Percentiles rank a stretch among this genome's conserved stretches.
These are phyloP conservation scores for Oryzaephilus surinamensis DNA, from an alignment of 1,140 invertebrate genomes.

Conservation along the genomic window DNA sequence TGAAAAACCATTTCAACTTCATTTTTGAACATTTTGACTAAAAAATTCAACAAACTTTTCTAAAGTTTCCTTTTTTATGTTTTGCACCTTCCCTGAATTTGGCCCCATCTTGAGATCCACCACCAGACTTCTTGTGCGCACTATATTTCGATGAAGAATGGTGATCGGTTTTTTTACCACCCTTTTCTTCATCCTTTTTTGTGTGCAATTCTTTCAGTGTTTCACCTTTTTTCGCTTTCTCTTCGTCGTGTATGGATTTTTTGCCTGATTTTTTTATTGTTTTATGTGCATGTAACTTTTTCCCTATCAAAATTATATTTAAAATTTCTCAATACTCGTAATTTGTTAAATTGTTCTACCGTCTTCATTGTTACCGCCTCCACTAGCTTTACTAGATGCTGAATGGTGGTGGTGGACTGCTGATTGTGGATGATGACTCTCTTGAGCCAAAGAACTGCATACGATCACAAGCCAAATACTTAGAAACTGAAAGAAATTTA, in stretches of 20 bases:
- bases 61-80: conserved; percentile 22
- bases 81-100: conserved; percentile 22
- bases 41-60: conserved; percentile 10
- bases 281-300: conserved; percentile 16
- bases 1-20: conserved; percentile 13
- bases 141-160: conserved; percentile 17
- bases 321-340: too few species aligned
- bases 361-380: conserved; percentile 3
- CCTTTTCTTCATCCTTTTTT: conserved; percentile 20
- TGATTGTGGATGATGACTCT: too few species aligned
- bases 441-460: too few species aligned
- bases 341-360: conserved; percentile 2
- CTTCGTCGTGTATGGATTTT: conserved; percentile 23
- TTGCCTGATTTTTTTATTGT: conserved; percentile 16
- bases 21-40: conserved; percentile 10
- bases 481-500: too few species aligned
- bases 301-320: too few species aligned
- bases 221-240: conserved; percentile 21
- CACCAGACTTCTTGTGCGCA: conserved; percentile 19
- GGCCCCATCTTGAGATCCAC: conserved; percentile 20
- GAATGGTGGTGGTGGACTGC: conserved; percentile 3
- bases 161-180: conserved; percentile 24
- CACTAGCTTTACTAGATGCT: conserved; percentile 1
- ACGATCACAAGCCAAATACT: too few species aligned
- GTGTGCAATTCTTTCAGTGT: conserved; percentile 17